Evolutionary conservation across 2,797 vertebrate genomes (phyloP).

Genomic region (Trachops cirrhosus): DNA sequence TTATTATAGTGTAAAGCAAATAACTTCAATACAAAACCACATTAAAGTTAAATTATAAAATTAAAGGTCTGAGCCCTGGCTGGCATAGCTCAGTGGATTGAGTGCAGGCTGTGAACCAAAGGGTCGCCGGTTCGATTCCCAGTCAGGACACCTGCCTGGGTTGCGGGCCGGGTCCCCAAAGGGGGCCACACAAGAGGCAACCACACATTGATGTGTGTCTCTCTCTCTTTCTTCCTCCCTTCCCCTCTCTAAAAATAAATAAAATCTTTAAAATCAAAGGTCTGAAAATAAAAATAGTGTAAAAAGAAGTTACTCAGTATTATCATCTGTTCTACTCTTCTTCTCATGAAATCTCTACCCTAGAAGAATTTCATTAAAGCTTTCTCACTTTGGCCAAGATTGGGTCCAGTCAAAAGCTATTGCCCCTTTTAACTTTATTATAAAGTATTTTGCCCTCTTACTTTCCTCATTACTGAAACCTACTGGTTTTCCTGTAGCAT

Average conservation of each 20-base stretch:
- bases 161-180: no score
- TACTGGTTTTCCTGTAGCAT: neutral
- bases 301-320: neutral
- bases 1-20: neutral
- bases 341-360: neutral
- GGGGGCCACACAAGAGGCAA: no score
- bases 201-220: no score
- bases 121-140: no score
- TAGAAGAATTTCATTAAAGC: neutral
- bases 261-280: neutral
- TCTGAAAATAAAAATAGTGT: neutral
- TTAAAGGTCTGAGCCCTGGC: neutral
- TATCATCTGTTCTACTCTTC: neutral
- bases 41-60: constrained; percentile 15
- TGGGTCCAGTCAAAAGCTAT: neutral
- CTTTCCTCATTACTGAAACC: neutral
- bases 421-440: neutral
- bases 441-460: neutral
- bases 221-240: no score
- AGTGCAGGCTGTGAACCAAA: no score
- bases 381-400: neutral
- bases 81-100: no score
- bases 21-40: neutral
- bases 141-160: no score
- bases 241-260: no score